phyloP scores from a whole-genome alignment of 1,140 invertebrate genomes.

The Drosophila hydei region DNA sequence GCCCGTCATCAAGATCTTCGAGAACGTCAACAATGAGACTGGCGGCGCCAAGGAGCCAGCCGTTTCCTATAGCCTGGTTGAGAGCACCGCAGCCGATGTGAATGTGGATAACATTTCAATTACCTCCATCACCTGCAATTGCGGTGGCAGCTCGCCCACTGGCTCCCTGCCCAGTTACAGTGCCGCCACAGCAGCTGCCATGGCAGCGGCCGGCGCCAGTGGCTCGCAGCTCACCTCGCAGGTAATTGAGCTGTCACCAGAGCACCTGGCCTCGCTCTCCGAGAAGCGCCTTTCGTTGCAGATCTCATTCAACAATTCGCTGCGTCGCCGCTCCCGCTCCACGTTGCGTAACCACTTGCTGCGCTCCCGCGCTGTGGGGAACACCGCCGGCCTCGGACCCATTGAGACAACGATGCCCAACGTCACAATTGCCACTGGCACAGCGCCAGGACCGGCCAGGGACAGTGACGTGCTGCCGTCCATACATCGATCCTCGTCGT shows the following conservation, averaged over 20 bases:
- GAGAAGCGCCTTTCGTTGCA: slow-evolving; percentile 81
- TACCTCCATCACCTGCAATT: slow-evolving; percentile 59
- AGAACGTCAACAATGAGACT: slow-evolving; percentile 45
- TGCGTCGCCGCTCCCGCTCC: slow-evolving; percentile 65
- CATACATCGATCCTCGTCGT: slow-evolving; percentile 73
- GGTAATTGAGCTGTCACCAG: slow-evolving; percentile 77
- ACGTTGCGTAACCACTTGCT: slow-evolving; percentile 76
- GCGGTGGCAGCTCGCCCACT: slow-evolving; percentile 56
- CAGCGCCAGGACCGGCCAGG: slow-evolving; percentile 1
- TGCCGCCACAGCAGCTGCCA: slow-evolving; percentile 53
- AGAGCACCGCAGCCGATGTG: slow-evolving; percentile 39
- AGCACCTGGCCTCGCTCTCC: slow-evolving; percentile 75
- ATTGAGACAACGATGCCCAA: slow-evolving; percentile 35
- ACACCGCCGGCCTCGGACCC: slow-evolving; percentile 54
- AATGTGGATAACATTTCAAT: slow-evolving; percentile 62
- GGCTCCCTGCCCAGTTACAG: slow-evolving; percentile 63
- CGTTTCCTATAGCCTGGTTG: slow-evolving; percentile 64
- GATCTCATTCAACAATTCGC: slow-evolving; percentile 78
- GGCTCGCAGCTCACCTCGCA: slow-evolving; percentile 38
- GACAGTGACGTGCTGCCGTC: slow-evolving; percentile 33
- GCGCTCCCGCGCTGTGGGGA: slow-evolving; percentile 67
- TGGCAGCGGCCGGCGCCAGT: slow-evolving; percentile 38
- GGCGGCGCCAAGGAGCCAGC: slow-evolving; percentile 57
- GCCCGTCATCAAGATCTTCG: slow-evolving; percentile 81
- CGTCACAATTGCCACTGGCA: slow-evolving; percentile 12